A percentile compares a stretch with the other conserved stretches of the same genome.
Conservation (phyloP, 1,140 invertebrate species). For the Caenorhabditis remanei region DNA sequence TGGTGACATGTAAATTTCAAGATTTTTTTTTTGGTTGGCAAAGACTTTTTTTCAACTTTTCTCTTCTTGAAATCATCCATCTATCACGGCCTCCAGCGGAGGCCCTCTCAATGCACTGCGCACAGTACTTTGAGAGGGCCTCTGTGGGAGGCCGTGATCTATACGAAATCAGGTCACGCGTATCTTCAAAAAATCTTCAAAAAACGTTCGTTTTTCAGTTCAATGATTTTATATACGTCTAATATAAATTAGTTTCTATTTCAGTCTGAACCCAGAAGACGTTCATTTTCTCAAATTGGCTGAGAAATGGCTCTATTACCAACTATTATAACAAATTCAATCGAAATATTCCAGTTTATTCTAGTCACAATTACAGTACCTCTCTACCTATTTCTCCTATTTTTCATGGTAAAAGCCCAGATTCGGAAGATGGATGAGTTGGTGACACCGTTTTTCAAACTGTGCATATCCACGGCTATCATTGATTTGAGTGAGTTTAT, state of each 20-base stretch:
- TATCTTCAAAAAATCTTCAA: neutral
- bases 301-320: neutral
- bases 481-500: conserved; percentile 26
- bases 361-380: neutral
- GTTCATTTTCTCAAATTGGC: neutral
- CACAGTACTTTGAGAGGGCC: too few relatives aligned
- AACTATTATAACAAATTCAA: neutral
- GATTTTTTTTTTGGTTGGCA: neutral
- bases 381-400: conserved; percentile 2
- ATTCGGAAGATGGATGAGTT: conserved; percentile 23
- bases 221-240: neutral
- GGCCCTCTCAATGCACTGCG: too few relatives aligned
- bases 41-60: neutral
- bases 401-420: conserved; percentile 13
- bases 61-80: neutral
- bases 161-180: neutral
- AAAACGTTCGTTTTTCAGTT: conserved; percentile 25
- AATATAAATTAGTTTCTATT: neutral
- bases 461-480: conserved; percentile 4
- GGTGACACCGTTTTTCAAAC: conserved; percentile 22
- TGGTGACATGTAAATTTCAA: neutral
- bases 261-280: neutral
- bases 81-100: too few relatives aligned
- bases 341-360: conserved; percentile 15
- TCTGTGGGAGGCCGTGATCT: too few relatives aligned